Conservation (phyloP, 2,888 invertebrate genomes). For the Himalopsyche japonica region DNA sequence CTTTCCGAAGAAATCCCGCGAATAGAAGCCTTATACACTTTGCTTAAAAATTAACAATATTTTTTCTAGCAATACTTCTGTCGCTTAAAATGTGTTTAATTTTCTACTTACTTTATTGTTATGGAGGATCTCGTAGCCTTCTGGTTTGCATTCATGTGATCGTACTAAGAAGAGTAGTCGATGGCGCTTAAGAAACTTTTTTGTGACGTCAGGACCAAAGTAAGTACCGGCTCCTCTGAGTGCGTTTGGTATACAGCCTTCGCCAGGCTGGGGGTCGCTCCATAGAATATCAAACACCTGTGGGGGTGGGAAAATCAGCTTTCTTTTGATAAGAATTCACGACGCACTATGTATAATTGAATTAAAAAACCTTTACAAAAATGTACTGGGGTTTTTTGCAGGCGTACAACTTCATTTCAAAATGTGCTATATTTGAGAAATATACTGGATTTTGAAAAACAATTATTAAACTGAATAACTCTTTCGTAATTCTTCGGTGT, state of each 20-base stretch:
- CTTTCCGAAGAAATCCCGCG: no score
- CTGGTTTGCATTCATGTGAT: conserved; percentile 92
- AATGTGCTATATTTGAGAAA: no score
- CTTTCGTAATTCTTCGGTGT: no score
- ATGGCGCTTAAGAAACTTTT: conserved; percentile 75
- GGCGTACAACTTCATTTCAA: no score
- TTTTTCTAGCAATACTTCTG: no score
- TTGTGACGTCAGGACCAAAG: conserved; percentile 89
- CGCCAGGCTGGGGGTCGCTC: conserved; percentile 85
- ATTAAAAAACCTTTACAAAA: not conserved
- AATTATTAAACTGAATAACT: no score
- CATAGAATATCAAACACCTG: conserved; percentile 92
- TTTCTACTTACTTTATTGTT: conserved; percentile 68
- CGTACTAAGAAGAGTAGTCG: conserved; percentile 78
- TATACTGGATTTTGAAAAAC: no score
- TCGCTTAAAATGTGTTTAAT: no score
- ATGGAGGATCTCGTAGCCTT: conserved; percentile 87
- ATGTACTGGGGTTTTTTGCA: no score
- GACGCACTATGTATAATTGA: not conserved
- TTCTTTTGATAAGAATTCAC: not conserved
- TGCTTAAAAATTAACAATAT: no score
- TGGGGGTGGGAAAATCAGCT: conserved; percentile 23
- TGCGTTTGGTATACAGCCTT: conserved; percentile 81
- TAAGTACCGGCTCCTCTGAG: conserved; percentile 90
- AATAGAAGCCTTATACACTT: no score